Conservation (phyloP, 2,888 invertebrate species). For the Aphrophora alni region DNA sequence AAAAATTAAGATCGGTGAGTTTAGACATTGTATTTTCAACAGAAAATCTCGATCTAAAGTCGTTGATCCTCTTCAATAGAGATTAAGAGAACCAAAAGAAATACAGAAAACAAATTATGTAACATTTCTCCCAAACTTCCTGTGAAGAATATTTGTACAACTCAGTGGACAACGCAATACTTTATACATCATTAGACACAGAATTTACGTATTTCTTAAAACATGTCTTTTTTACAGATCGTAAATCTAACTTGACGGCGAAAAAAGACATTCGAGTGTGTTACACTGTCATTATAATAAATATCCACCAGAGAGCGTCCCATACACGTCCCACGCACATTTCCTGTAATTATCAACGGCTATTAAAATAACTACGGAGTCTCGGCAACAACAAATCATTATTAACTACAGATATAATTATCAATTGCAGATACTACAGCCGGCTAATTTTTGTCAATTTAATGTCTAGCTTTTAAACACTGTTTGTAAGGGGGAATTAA, state of each 20-base stretch:
- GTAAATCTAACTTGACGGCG: background rate
- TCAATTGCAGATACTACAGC: background rate
- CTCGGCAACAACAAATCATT: background rate
- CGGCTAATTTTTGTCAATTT: background rate
- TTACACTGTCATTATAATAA: conserved; percentile 6
- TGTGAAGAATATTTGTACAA: background rate
- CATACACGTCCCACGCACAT: background rate
- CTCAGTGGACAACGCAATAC: background rate
- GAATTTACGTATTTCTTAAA: background rate
- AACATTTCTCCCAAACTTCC: too few relatives aligned
- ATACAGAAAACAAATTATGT: too few relatives aligned
- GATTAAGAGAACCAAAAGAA: too few relatives aligned
- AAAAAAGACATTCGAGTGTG: background rate
- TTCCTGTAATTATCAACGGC: background rate
- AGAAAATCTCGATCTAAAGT: too few relatives aligned
- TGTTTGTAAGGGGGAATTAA: background rate
- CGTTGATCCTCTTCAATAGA: too few relatives aligned
- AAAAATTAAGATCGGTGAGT: too few relatives aligned
- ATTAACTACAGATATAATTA: background rate
- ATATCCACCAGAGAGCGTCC: background rate
- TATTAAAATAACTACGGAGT: background rate
- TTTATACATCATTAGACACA: background rate
- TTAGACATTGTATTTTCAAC: too few relatives aligned
- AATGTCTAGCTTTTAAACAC: background rate
- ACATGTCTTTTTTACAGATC: background rate